Conservation (phyloP, 2,113 vertebrate species). For the Eira barbara region DNA sequence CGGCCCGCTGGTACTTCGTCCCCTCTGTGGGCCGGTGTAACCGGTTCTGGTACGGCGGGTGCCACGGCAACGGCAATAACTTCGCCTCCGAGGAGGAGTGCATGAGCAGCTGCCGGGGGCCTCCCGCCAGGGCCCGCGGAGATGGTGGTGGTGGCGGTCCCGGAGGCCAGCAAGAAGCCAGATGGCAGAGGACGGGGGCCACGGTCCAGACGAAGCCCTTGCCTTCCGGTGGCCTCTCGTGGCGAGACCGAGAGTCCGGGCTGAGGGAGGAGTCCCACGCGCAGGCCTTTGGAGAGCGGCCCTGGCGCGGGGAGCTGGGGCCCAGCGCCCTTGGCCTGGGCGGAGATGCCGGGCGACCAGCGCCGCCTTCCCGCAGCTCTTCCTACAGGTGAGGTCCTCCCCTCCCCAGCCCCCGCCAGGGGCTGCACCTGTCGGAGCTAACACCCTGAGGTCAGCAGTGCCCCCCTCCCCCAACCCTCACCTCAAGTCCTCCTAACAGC, state of each 20-base stretch:
- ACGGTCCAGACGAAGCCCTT: neutral
- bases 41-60: slow-evolving; percentile 97
- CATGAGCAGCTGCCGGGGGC: slow-evolving; percentile 82
- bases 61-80: slow-evolving; percentile 95
- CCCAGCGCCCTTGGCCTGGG: neutral
- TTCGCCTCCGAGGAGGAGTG: slow-evolving; percentile 90
- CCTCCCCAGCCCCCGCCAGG: neutral
- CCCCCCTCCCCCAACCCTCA: too few relatives aligned
- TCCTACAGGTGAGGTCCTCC: slow-evolving; percentile 62
- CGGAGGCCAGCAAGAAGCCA: neutral
- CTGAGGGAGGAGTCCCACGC: neutral
- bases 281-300: neutral
- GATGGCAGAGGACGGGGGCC: neutral
- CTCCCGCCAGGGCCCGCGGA: neutral
- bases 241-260: neutral
- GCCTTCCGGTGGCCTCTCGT: neutral
- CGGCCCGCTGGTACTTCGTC: slow-evolving; percentile 90
- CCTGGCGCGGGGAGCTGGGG: neutral
- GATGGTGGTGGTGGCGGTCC: neutral
- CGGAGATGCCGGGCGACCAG: neutral
- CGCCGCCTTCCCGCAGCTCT: neutral
- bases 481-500: neutral
- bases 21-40: slow-evolving; percentile 86
- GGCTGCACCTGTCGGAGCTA: neutral
- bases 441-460: neutral